Evolutionary conservation across 2,797 vertebrate genomes (phyloP), one percentile per base, ranked within the genome.

Genomic region (Vespertilio murinus): DNA sequence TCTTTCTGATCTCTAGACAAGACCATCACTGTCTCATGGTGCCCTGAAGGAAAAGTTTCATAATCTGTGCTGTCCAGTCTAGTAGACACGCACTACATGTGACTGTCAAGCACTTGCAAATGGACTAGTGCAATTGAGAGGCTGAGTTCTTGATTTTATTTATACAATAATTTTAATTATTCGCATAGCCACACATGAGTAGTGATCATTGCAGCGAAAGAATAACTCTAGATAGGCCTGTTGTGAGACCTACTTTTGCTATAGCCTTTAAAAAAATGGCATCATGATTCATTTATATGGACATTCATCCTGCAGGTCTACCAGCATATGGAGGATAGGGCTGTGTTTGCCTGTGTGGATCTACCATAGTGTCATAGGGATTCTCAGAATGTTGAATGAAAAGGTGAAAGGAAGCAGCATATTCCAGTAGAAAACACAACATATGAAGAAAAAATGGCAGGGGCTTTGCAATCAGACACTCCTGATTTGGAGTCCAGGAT

Each of bases 21-120:
- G 56, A 12, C 8, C 0, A 30, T 4, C 3, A 6, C 7, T 33
- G 6, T 47, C 4, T 3, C 33, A 23, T 1, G 56, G 30, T 64
- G 14, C 13, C 28, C 0, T 5, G 20, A 18, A 40, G 9, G 52
- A 9, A 22, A 38, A n/a, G 9, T 28, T 42, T 33, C 74, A 0
- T 33, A 18, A 49, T 14, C n/a, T 54, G 2, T 10, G 12, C 23
- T 38, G 5, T 54, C 2, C 12, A 11, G 35, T 42, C 22, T 7
- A 28, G 16, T 4, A 61, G 47, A 40, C 17, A n/a, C 10, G 28
- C 18, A 22, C 54, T 14, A 23, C 8, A 3, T 1, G 6, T 69
- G 30, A 14, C 13, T 52, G 3, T 35, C 8, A 13, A 87, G 54
- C 0, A 33, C 18, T 42, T 30, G 14, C 82, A 71, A 73, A 23